Percentiles rank a stretch among this genome's conserved stretches.
Conservation (phyloP, 1,140 invertebrate species). For the Brachionus rotundiformis region DNA sequence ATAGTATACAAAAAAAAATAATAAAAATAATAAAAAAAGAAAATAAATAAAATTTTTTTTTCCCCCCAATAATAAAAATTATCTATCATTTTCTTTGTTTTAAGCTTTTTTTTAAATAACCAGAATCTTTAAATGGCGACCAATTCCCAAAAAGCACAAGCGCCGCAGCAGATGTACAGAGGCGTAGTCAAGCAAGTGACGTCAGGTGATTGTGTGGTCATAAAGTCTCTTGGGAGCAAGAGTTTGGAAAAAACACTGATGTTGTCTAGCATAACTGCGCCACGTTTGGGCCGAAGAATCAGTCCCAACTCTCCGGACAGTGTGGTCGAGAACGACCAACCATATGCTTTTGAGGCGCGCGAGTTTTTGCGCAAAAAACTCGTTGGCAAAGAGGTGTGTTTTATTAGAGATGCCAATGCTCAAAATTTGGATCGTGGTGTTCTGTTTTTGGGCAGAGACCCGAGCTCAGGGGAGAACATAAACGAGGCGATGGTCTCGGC, state of each 20-base stretch:
- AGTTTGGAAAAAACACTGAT: slow-evolving; percentile 29
- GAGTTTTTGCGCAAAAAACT: slow-evolving; percentile 89
- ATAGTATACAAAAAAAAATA: not conserved
- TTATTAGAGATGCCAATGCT: slow-evolving; percentile 68
- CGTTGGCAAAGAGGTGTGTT: slow-evolving; percentile 83
- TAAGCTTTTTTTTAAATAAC: not conserved
- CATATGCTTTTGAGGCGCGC: slow-evolving; percentile 91
- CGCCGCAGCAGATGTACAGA: not conserved
- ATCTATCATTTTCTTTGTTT: no score
- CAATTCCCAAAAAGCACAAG: not conserved
- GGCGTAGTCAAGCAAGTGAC: slow-evolving; percentile 41
- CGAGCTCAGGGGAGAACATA: slow-evolving; percentile 76
- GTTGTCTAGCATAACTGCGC: slow-evolving; percentile 38
- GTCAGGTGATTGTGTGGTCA: slow-evolving; percentile 36
- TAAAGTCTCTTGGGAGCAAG: not conserved
- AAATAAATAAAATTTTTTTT: no score
- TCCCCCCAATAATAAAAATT: no score
- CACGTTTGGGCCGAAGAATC: not conserved
- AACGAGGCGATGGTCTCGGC: slow-evolving; percentile 81
- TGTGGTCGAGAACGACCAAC: slow-evolving; percentile 60
- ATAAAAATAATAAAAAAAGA: not conserved
- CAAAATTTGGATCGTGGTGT: slow-evolving; percentile 81
- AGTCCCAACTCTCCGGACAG: not conserved
- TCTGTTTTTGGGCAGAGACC: slow-evolving; percentile 80
- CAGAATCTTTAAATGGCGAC: not conserved